Percentiles rank a stretch among this genome's conserved stretches.
Conservation (phyloP, 2,888 invertebrate species). For the Tetragonisca angustula region DNA sequence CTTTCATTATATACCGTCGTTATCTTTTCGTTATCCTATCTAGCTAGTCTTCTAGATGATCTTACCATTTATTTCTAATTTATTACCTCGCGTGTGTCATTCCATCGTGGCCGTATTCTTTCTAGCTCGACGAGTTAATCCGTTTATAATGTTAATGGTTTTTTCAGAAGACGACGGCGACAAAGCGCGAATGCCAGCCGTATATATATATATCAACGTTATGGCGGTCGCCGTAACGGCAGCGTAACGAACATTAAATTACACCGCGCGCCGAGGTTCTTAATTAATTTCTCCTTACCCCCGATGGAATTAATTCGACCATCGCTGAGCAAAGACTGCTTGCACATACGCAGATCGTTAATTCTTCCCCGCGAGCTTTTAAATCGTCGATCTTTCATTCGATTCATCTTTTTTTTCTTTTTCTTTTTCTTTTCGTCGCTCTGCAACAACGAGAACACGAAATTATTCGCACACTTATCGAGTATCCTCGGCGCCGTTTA, state of each 20-base stretch:
- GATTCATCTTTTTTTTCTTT: too few relatives aligned
- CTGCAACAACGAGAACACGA: conserved; percentile 23
- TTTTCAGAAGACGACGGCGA: neutral
- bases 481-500: conserved; percentile 37
- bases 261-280: neutral
- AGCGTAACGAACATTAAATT: conserved; percentile 34
- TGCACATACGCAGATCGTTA: conserved; percentile 17
- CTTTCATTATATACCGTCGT: too few relatives aligned
- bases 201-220: neutral
- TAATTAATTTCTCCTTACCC: conserved; percentile 32
- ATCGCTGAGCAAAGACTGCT: neutral
- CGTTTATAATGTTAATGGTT: conserved; percentile 4
- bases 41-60: too few relatives aligned
- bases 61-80: too few relatives aligned
- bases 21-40: too few relatives aligned
- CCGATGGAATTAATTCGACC: conserved; percentile 13
- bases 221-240: neutral
- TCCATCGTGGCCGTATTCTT: neutral
- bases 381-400: neutral
- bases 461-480: conserved; percentile 47
- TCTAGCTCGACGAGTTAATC: neutral
- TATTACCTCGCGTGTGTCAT: neutral
- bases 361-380: neutral
- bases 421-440: neutral
- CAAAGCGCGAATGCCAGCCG: neutral